Percentiles rank a stretch among this genome's conserved stretches.
Evolutionary conservation across 2,888 invertebrate genomes (phyloP).

Genomic region (Nomada fabriciana): DNA sequence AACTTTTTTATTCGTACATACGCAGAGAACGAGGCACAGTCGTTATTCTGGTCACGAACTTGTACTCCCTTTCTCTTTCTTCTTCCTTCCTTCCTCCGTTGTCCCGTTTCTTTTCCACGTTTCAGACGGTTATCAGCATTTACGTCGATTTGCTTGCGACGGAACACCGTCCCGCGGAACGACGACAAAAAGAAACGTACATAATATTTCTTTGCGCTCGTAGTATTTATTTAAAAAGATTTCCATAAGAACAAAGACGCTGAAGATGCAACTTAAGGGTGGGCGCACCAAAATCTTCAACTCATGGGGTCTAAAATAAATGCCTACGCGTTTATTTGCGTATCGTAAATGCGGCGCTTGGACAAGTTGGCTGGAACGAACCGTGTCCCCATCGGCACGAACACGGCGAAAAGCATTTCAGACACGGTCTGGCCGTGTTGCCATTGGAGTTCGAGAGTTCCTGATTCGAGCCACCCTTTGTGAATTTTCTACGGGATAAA

Average conservation of each 20-base stretch:
- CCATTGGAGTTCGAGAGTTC: neutral
- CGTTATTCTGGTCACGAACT: constrained; percentile 79
- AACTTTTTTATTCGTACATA: constrained; percentile 68
- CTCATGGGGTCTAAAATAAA: too few species aligned
- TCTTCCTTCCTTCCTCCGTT: constrained; percentile 28
- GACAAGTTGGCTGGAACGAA: too few species aligned
- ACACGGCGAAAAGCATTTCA: constrained; percentile 1
- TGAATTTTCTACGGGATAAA: constrained; percentile 53
- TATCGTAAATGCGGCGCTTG: too few species aligned
- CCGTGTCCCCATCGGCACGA: neutral
- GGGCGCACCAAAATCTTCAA: too few species aligned
- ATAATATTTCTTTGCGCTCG: too few species aligned
- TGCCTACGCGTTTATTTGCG: too few species aligned
- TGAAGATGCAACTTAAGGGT: too few species aligned
- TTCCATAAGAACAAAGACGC: too few species aligned
- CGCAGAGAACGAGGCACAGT: constrained; percentile 55
- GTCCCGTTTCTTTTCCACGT: constrained; percentile 31
- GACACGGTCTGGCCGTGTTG: neutral
- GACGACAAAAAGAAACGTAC: constrained; percentile 9
- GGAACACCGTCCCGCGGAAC: neutral
- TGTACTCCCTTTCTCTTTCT: constrained; percentile 68
- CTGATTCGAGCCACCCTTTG: constrained; percentile 52
- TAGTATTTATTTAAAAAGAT: too few species aligned
- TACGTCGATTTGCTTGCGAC: constrained; percentile 60
- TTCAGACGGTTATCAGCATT: constrained; percentile 62